Conservation (phyloP, 2,113 vertebrate genomes). For the Cavia porcellus region DNA sequence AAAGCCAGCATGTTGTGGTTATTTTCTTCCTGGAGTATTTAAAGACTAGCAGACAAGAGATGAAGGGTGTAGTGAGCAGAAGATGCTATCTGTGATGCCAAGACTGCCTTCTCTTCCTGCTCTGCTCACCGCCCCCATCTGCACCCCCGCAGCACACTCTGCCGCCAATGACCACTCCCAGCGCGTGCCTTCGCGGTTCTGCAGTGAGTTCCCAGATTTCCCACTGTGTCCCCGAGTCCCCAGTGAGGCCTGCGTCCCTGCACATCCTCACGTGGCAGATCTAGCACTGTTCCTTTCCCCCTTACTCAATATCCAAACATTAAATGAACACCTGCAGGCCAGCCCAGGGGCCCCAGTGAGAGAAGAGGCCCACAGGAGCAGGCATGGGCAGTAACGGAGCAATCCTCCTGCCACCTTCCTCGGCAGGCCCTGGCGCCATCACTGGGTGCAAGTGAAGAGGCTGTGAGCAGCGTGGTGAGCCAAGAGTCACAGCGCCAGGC, state of each 20-base stretch:
- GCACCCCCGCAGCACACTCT: neutral
- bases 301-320: fast-evolving
- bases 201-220: neutral
- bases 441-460: neutral
- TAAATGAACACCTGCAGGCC: fast-evolving
- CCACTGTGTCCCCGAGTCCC: neutral
- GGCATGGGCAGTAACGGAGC: neutral
- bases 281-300: neutral
- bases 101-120: neutral
- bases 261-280: fast-evolving
- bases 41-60: neutral
- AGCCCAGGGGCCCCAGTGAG: neutral
- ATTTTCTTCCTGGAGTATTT: neutral
- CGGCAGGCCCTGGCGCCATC: too few species aligned
- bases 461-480: neutral
- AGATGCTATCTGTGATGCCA: neutral
- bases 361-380: neutral
- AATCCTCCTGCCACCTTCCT: neutral
- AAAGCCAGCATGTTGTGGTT: neutral
- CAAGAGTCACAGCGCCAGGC: too few species aligned
- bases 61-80: neutral
- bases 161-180: neutral
- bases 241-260: neutral
- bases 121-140: neutral
- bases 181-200: neutral